These are phyloP conservation scores for Oryzias dopingdopingensis DNA, from an alignment of 2,797 vertebrate species.

Conservation along the genomic window DNA sequence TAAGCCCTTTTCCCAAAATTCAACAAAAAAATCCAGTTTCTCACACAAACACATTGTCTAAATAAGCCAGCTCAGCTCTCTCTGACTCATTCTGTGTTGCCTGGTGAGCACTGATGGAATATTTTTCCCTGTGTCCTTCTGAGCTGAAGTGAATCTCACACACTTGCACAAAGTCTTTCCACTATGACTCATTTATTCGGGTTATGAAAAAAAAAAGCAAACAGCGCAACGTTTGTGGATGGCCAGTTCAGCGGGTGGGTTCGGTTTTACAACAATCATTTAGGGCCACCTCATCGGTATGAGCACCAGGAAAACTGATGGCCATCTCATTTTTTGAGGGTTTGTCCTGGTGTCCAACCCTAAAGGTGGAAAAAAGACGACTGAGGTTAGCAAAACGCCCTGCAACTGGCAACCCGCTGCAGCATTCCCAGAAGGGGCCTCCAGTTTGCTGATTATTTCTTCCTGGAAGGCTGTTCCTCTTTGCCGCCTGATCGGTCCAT, in stretches of 20 bases:
- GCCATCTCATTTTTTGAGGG: too few species aligned
- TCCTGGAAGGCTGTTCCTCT: conserved; percentile 66
- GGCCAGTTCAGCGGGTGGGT: conserved; percentile 16
- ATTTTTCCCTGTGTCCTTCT: conserved; percentile 49
- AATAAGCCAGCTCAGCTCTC: conserved; percentile 65
- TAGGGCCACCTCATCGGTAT: not conserved
- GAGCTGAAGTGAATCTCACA: conserved; percentile 64
- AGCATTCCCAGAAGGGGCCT: conserved; percentile 69
- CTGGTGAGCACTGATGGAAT: conserved; percentile 60
- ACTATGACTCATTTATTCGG: conserved; percentile 69
- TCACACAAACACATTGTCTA: conserved; percentile 55
- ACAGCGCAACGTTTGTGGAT: conserved; percentile 64
- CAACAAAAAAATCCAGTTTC: conserved; percentile 62
- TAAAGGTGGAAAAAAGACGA: conserved; percentile 48
- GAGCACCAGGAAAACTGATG: conserved; percentile 3
- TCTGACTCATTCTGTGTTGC: conserved; percentile 66
- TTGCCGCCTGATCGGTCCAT: conserved; percentile 59
- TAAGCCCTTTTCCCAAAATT: conserved; percentile 71
- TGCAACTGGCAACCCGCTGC: conserved; percentile 30
- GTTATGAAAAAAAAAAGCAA: conserved; percentile 50
- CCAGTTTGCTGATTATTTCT: conserved; percentile 63
- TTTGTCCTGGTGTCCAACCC: not conserved
- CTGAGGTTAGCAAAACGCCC: conserved; percentile 47
- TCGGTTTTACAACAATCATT: conserved; percentile 32
- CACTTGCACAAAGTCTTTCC: conserved; percentile 72